Conservation (phyloP, 2,797 vertebrate species). For the Heterohyrax brucei region DNA sequence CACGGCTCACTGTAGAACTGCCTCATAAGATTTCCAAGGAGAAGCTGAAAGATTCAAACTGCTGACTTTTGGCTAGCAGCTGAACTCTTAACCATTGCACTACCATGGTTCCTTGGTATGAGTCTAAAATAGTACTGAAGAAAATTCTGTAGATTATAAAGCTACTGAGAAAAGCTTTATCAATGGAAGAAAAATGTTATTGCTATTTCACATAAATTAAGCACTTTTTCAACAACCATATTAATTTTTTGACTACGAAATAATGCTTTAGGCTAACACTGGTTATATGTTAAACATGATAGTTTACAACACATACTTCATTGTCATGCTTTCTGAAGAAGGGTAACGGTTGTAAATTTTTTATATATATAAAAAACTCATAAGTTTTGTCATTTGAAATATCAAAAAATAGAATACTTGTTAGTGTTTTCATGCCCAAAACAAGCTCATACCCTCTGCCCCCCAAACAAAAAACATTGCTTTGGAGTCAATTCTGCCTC, state of each 20-base stretch:
- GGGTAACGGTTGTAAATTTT: background rate
- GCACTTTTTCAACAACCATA: background rate
- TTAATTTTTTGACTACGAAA: background rate
- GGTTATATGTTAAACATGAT: background rate
- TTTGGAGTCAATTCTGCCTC: too few relatives aligned
- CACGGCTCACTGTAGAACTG: too few relatives aligned
- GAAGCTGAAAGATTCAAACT: too few relatives aligned
- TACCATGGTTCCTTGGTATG: too few relatives aligned
- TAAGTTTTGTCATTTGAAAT: background rate
- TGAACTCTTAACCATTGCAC: too few relatives aligned
- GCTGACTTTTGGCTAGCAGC: too few relatives aligned
- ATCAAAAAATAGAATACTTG: background rate
- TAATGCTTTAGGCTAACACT: too few relatives aligned
- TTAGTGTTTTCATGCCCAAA: background rate
- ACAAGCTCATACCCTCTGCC: too few relatives aligned
- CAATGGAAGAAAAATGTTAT: background rate
- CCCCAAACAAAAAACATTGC: too few relatives aligned
- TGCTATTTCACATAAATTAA: background rate
- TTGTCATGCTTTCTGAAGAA: background rate
- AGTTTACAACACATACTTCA: background rate
- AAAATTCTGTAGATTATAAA: background rate
- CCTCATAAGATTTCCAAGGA: too few relatives aligned
- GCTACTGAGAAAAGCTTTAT: background rate
- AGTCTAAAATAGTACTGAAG: too few relatives aligned
- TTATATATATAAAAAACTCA: background rate